phyloP scores from a whole-genome alignment of 2,113 vertebrate genomes.

The Mungos mungo region DNA sequence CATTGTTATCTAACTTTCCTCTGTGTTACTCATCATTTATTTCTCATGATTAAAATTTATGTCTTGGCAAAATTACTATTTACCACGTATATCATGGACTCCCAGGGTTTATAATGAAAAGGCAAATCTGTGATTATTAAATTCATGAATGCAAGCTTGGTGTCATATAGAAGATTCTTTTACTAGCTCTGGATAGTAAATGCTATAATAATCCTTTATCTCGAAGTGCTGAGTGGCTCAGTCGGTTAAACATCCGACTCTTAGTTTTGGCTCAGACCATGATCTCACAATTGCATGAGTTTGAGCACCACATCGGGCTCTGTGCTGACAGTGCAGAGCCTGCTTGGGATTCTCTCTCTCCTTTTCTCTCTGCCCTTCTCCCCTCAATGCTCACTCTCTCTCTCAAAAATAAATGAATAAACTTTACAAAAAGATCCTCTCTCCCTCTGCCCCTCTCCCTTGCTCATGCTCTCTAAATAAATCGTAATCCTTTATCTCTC shows the following conservation, averaged over 20 bases:
- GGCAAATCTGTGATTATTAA: conserved; percentile 22
- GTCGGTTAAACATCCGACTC: too few relatives aligned
- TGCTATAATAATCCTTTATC: background rate
- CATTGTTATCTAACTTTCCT: background rate
- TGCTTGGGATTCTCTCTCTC: too few relatives aligned
- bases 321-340: too few relatives aligned
- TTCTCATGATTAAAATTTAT: conserved; percentile 31
- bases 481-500: background rate
- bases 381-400: too few relatives aligned
- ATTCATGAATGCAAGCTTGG: background rate
- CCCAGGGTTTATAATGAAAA: conserved; percentile 38
- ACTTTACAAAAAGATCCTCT: too few relatives aligned
- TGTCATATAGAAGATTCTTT: background rate
- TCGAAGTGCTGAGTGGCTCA: background rate
- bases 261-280: too few relatives aligned
- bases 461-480: too few relatives aligned
- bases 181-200: conserved; percentile 47
- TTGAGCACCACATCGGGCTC: too few relatives aligned
- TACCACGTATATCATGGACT: background rate
- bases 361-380: too few relatives aligned
- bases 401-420: too few relatives aligned
- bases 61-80: background rate
- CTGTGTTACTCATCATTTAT: background rate
- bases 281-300: too few relatives aligned
- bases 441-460: too few relatives aligned